Base-by-base conservation (phyloP, 2,797 vertebrate genomes). In the Danio aesculapii region DNA sequence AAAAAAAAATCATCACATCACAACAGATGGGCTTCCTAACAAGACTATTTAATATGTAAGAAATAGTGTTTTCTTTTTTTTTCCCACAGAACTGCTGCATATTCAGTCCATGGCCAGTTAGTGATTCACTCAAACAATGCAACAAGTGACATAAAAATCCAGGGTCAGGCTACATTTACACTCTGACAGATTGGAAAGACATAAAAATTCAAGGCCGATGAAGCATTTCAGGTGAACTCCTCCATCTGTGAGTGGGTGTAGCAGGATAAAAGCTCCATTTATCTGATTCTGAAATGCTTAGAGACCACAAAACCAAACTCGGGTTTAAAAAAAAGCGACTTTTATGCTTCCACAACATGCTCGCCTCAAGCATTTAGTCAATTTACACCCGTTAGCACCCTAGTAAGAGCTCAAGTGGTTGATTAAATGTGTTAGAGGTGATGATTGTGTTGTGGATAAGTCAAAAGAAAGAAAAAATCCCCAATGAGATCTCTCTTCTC, bases 201-300 rank as follows among this genome's bases (percentile, higher is more conserved):
- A 66, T 10, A 16, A 61, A 30, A 84, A 78, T 74, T 83, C 78
- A 81, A 84, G 78, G 78, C 73, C 70, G 14, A 81, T 74, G 63
- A 77, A 6, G 75, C 76, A 66, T 59, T 12, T 10, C 74, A 57
- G 74, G 74, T 69, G 75, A 73, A 71, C 64, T 82, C 81, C 58
- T 61, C 47, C 16, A 63, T 74, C 66, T 16, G n/a, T 75, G 83
- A 84, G 83, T 78, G 79, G 74, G 84, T 67, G 87, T 82, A 67
- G 74, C 44, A 16, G 50, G 63, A 85, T 63, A 85, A 86, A 86
- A 83, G 74, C 49, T 46, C 14, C n/a, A 47, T 55, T 79, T 79
- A 55, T 79, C 68, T 71, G 67, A 72, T 71, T 79, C 83, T 85
- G 72, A 86, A 88, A 83, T 83, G 84, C 75, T 75, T 75, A 81